A percentile compares a stretch with the other conserved stretches of the same genome.
phyloP scores from a whole-genome alignment of 2,113 vertebrate genomes.

The Campylomormyrus numenius region DNA sequence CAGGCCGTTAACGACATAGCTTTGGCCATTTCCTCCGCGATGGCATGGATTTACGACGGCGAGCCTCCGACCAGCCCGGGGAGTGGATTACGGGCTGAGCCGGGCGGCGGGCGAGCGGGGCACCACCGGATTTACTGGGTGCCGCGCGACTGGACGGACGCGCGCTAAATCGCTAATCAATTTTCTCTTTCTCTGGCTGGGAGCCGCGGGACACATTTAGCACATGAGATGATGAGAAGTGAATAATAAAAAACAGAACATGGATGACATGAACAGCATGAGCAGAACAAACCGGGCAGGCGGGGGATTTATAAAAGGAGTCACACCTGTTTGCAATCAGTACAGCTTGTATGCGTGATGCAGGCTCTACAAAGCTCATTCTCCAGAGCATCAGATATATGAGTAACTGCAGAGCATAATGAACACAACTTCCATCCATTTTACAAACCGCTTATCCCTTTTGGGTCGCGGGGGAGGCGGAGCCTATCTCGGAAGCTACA shows the following conservation, averaged over 20 bases:
- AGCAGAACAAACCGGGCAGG: not conserved
- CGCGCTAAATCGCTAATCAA: slow-evolving; percentile 41
- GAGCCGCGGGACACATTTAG: slow-evolving; percentile 12
- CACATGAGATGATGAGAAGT: slow-evolving; percentile 21
- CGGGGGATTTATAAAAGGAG: not conserved
- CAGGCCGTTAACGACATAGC: not conserved
- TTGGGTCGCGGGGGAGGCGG: too few species aligned
- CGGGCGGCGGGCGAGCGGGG: slow-evolving; percentile 24
- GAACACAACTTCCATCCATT: not conserved
- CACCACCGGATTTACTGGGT: slow-evolving; percentile 42
- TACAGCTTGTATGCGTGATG: not conserved
- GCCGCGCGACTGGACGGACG: slow-evolving; percentile 35
- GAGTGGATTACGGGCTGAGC: slow-evolving; percentile 42
- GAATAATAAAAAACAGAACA: not conserved
- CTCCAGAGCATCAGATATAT: not conserved
- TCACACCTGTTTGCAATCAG: not conserved
- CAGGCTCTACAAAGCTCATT: not conserved
- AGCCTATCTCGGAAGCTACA: too few species aligned
- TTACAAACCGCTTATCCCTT: too few species aligned
- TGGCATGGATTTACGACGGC: not conserved
- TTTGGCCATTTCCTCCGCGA: not conserved
- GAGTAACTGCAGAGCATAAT: not conserved
- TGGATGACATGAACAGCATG: not conserved
- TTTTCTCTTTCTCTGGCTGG: slow-evolving; percentile 37
- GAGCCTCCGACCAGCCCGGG: not conserved